Evolutionary conservation across 2,888 invertebrate species (phyloP).

Genomic region (Abrostola tripartita): DNA sequence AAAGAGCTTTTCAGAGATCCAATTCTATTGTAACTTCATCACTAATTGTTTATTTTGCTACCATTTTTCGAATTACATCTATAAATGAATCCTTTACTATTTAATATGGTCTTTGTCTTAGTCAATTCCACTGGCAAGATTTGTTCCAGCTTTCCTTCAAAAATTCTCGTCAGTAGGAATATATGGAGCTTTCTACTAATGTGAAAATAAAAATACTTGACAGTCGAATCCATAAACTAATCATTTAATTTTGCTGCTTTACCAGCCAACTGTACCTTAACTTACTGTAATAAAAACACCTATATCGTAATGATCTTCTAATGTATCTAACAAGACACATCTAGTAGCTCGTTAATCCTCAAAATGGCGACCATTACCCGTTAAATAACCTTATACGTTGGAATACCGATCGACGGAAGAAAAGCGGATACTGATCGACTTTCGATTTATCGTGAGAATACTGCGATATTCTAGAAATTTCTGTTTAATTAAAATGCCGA

Average conservation of each 20-base stretch:
- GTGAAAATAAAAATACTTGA: too few species aligned
- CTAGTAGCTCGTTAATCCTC: constrained; percentile 29
- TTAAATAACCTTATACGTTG: constrained; percentile 57
- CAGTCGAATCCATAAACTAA: too few species aligned
- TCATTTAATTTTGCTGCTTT: not conserved
- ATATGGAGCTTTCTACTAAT: too few species aligned
- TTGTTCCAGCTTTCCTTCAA: too few species aligned
- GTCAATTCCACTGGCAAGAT: too few species aligned
- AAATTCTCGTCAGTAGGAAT: too few species aligned
- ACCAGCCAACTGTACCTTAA: not conserved
- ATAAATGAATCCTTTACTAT: too few species aligned
- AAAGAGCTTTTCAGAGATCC: too few species aligned
- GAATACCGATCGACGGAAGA: constrained; percentile 50
- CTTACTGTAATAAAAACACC: not conserved
- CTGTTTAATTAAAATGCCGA: constrained; percentile 46
- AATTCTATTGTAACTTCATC: too few species aligned
- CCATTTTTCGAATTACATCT: too few species aligned
- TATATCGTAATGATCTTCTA: not conserved
- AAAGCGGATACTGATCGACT: constrained; percentile 54
- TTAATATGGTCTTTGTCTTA: too few species aligned
- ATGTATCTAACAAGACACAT: constrained; percentile 17
- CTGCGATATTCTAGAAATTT: constrained; percentile 41
- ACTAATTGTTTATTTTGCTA: not conserved
- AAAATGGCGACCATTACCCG: constrained; percentile 38
- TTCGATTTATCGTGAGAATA: constrained; percentile 54